Percentiles rank a stretch among this genome's conserved stretches.
phyloP scores from a whole-genome alignment of 2,888 invertebrate genomes.

The Ophion obscuratus region DNA sequence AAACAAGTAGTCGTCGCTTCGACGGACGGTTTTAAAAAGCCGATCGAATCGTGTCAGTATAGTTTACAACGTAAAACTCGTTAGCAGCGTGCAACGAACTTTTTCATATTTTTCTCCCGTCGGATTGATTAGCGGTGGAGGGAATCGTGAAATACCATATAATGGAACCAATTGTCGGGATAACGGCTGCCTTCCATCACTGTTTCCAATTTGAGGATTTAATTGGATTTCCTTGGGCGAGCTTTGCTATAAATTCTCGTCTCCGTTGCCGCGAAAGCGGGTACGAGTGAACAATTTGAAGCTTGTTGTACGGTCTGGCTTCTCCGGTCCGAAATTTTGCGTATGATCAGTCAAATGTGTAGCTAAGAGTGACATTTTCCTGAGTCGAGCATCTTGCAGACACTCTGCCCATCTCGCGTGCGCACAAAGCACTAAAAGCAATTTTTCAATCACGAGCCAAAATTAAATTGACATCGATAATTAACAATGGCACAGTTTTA shows the following conservation, averaged over 20 bases:
- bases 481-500: no score
- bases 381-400: slow-evolving; percentile 1
- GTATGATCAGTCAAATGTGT: slow-evolving; percentile 11
- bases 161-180: slow-evolving; percentile 61
- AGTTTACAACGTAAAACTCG: neutral
- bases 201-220: slow-evolving; percentile 65
- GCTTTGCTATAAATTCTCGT: slow-evolving; percentile 64
- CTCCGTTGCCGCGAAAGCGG: slow-evolving; percentile 27
- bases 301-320: slow-evolving; percentile 46
- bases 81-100: neutral
- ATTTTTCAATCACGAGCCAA: neutral
- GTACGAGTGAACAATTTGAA: slow-evolving; percentile 58
- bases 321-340: slow-evolving; percentile 23
- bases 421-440: neutral
- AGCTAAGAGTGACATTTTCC: slow-evolving; percentile 22
- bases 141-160: slow-evolving; percentile 40
- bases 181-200: slow-evolving; percentile 62
- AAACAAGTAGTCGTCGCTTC: neutral
- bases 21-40: neutral
- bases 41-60: neutral
- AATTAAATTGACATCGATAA: no score
- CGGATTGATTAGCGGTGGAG: slow-evolving; percentile 46
- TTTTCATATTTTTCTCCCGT: slow-evolving; percentile 25
- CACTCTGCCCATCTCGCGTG: neutral
- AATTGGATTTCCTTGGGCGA: slow-evolving; percentile 64